phyloP scores from a whole-genome alignment of 2,888 invertebrate genomes.

The Pyrrhosoma nymphula region DNA sequence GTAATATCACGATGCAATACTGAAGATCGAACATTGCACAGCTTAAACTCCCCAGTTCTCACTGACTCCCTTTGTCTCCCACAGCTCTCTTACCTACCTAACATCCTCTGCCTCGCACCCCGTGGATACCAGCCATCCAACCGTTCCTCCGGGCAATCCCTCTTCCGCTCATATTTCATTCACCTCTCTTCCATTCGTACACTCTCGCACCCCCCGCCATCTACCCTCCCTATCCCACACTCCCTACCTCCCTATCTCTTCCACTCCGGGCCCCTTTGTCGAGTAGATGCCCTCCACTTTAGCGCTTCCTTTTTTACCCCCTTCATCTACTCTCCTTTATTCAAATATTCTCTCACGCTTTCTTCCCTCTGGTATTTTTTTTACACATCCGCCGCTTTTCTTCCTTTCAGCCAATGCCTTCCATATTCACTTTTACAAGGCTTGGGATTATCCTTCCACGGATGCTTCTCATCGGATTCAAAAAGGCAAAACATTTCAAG shows the following conservation, averaged over 20 bases:
- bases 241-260: not conserved
- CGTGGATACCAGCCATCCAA: not conserved
- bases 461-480: no score
- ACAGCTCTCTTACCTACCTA: not conserved
- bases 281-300: not conserved
- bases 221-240: not conserved
- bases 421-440: not conserved
- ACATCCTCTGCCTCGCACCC: not conserved
- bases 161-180: conserved; percentile 1
- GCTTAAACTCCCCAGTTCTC: no score
- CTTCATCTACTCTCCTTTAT: not conserved
- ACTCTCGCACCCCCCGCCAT: not conserved
- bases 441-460: no score
- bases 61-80: not conserved
- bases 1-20: no score
- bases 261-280: not conserved
- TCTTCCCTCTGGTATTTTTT: not conserved
- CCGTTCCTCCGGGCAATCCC: not conserved
- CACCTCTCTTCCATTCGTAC: not conserved
- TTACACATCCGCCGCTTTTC: no score
- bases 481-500: no score
- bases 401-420: no score
- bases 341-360: not conserved
- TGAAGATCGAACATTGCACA: no score
- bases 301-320: not conserved